Evolutionary conservation across 2,888 invertebrate genomes (phyloP).

Genomic region (Rhopalosiphum nymphaeae): DNA sequence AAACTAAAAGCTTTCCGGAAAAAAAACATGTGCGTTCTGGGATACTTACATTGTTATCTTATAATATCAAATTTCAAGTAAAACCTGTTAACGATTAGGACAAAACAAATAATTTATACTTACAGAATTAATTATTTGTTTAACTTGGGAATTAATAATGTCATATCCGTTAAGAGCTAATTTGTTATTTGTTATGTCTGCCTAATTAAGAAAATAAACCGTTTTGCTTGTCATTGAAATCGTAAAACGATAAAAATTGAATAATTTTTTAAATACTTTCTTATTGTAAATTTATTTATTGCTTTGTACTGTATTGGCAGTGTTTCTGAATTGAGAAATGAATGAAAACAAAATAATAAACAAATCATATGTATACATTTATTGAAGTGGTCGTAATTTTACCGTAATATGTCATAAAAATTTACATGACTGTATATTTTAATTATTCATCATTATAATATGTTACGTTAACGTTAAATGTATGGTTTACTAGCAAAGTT

Average conservation of each 20-base stretch:
- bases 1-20: background rate
- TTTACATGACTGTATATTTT: background rate
- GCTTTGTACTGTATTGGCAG: background rate
- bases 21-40: background rate
- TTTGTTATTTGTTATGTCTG: background rate
- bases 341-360: background rate
- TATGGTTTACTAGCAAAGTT: background rate
- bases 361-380: background rate
- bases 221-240: background rate
- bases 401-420: background rate
- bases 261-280: background rate
- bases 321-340: background rate
- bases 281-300: background rate
- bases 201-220: background rate
- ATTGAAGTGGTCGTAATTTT: background rate
- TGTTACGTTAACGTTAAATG: background rate
- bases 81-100: background rate
- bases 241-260: background rate
- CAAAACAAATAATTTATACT: background rate
- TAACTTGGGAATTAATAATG: background rate
- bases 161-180: background rate
- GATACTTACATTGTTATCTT: background rate
- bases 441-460: background rate
- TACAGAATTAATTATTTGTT: background rate
- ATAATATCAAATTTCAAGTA: background rate